These are phyloP conservation scores for Coecobrya sp. DNA, from an alignment of 2,888 invertebrate genomes.

Conservation along the genomic window DNA sequence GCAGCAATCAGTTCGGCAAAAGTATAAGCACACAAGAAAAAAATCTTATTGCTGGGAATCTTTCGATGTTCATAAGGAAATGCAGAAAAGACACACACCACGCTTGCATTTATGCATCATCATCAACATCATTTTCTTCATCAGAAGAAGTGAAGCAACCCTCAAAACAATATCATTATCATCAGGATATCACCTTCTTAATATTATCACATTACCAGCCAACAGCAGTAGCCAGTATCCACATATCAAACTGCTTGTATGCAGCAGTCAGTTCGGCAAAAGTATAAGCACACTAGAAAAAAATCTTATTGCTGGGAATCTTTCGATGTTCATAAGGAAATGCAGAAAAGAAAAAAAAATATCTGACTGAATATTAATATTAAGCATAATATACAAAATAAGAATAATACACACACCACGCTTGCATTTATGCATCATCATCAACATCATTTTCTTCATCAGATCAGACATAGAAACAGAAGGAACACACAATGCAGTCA, in stretches of 20 bases:
- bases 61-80: conserved; percentile 1
- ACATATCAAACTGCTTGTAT: not conserved
- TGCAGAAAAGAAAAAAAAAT: not conserved
- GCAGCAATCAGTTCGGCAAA: conserved; percentile 15
- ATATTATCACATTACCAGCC: not conserved
- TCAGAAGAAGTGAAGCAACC: too few relatives aligned
- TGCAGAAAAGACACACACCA: conserved; percentile 7
- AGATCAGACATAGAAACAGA: not conserved
- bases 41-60: not conserved
- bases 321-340: conserved; percentile 1
- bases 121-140: not conserved
- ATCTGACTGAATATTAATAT: not conserved
- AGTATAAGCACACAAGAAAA: conserved; percentile 8
- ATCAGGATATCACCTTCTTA: not conserved
- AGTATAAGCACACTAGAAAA: conserved; percentile 8
- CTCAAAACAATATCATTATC: conserved; percentile 9
- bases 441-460: not conserved
- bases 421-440: conserved; percentile 21
- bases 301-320: not conserved
- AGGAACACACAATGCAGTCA: conserved; percentile 61
- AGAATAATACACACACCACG: not conserved
- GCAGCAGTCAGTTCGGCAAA: conserved; percentile 18
- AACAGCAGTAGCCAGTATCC: not conserved
- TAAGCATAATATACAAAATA: conserved; percentile 20
- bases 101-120: conserved; percentile 13